Evolutionary conservation across 2,888 invertebrate genomes (phyloP), one percentile per base, ranked within the genome.

Genomic region (Agrotis puta): DNA sequence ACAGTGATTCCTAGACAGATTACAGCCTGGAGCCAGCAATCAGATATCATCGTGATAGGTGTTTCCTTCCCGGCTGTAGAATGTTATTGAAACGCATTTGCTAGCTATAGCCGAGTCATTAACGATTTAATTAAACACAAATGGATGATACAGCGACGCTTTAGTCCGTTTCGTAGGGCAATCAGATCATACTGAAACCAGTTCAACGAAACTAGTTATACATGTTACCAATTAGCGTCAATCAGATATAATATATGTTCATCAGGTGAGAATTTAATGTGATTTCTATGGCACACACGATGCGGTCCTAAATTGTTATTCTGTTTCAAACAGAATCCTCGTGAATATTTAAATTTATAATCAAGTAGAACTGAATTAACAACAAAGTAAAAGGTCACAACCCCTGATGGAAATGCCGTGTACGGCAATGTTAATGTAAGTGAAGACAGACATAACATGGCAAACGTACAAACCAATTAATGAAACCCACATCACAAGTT

Each of bases 291-390:
- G 75, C 47, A 67, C 54, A 72, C 39, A 69, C 39, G 57, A 64
- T 59, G 61, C 14, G 70, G 43, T 69, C 53, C 64, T 65, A 72
- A 83, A 79, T 75, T 79, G 68, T 70, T 74, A 76, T 80, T 67
- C 56, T 68, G 77, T 81, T 79, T 79, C 74, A 75, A 83, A 81
- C 69, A 75, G 81, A 84, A 74, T 70, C 78, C 77, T 84, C 74
- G 80, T 85, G 79, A 86, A 87, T 85, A 85, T 85, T 84, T 87
- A 69, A 88, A 84, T 78, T 79, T 64, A 78, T 87, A 82, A 87
- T 83, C 76, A 85, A 80, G 53, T 58, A 66, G 58, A 63, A 20
- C 39, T 51, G 74, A 82, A 81, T 86, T 81, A 81, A 79, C 70
- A 63, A 73, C 61, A 69, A 62, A 43, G 57, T 70, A 67, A 78